Evolutionary conservation across 2,113 vertebrate genomes (phyloP), one percentile per base, ranked within the genome.

Genomic region (Epinephelus lanceolatus): DNA sequence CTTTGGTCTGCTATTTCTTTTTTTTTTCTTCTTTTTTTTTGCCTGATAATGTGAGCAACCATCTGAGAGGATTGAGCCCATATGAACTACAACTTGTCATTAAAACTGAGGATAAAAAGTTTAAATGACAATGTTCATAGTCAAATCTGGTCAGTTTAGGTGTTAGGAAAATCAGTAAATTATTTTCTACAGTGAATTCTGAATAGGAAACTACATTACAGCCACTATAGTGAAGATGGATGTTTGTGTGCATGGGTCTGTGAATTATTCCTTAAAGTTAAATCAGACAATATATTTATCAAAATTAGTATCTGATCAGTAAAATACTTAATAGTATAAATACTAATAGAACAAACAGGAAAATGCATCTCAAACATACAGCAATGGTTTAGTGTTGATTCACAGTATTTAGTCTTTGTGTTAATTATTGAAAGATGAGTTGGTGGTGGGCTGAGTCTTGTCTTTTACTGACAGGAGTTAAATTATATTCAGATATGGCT

Each of bases 401-500:
- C 4, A 52, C 33, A 45, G 17, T 21, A 1, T 70, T n/a, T 3
- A 45, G 1, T 53, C 47, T 52, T 33, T 17, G 14, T 60, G 3
- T n/a, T 63, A 30, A 55, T 62, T n/a, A 0, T 55, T 79, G 12
- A 53, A 71, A 45, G 21, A 67, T 47, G 25, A 55, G 42, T 45
- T 45, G 42, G 42, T 45, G n/a, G 3, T 45, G 33, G 8, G 59
- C 42, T 40, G 12, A 57, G 68, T 66, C 3, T 23, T 72, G 23
- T n/a, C 3, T 71, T 57, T 47, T 14, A 18, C 7, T 52, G 1
- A 61, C 14, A 27, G 33, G 3, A 37, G 30, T 27, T 33, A 6
- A 72, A 67, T 15, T 27, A 53, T 63, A 40, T 80, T 71, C 0
- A 72, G 19, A 62, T 40, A 8, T 68, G 30, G 9, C n/a, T 73